These are phyloP conservation scores for Magallana angulata DNA, from an alignment of 1,140 invertebrate genomes.

Conservation along the genomic window DNA sequence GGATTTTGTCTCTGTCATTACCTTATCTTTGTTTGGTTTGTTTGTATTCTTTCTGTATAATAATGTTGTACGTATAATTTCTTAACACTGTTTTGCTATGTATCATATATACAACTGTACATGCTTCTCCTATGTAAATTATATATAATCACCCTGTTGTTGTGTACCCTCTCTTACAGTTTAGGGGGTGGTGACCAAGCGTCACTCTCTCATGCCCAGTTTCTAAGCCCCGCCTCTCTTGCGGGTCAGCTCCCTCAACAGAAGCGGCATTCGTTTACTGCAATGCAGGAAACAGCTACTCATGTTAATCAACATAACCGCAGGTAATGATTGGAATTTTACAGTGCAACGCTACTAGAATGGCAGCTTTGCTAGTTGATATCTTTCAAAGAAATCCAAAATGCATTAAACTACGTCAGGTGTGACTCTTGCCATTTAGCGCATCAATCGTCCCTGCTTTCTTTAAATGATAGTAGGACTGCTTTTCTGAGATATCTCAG, in stretches of 20 bases:
- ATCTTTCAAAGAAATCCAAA: too few relatives aligned
- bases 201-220: slow-evolving; percentile 14
- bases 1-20: too few relatives aligned
- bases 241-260: slow-evolving; percentile 61
- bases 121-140: neutral
- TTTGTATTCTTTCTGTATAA: neutral
- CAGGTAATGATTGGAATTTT: slow-evolving; percentile 42
- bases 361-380: neutral
- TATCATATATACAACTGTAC: neutral
- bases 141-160: slow-evolving; percentile 49
- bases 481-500: too few relatives aligned
- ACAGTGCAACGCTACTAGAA: neutral
- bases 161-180: slow-evolving; percentile 2
- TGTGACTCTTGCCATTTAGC: too few relatives aligned
- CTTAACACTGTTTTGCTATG: too few relatives aligned
- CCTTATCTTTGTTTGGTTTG: neutral
- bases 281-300: slow-evolving; percentile 53
- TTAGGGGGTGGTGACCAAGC: neutral
- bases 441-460: too few relatives aligned
- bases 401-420: too few relatives aligned
- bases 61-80: too few relatives aligned
- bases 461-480: too few relatives aligned
- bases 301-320: slow-evolving; percentile 58
- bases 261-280: slow-evolving; percentile 74
- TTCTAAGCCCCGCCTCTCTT: slow-evolving; percentile 42